phyloP scores from a whole-genome alignment of 2,113 vertebrate genomes.

The Passer montanus region DNA sequence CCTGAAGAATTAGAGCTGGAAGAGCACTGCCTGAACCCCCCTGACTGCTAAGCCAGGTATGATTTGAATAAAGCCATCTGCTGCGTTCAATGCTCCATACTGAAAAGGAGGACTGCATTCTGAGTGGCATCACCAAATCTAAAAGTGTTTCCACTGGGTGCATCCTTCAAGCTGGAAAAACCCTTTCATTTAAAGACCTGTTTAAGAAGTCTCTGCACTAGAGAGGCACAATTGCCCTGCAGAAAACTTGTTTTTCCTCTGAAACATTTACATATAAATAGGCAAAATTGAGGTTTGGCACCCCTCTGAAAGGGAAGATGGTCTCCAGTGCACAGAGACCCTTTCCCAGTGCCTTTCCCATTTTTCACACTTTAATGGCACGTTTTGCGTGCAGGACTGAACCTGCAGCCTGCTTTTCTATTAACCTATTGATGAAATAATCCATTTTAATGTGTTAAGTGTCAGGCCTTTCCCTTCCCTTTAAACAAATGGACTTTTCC shows the following conservation, averaged over 20 bases:
- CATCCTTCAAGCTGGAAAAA: neutral
- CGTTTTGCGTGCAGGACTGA: conserved; percentile 39
- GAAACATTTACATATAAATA: conserved; percentile 80
- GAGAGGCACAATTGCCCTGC: neutral
- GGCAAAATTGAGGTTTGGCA: neutral
- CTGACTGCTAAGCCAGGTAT: neutral
- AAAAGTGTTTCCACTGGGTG: neutral
- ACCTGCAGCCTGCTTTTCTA: conserved; percentile 66
- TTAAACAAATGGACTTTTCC: conserved; percentile 56
- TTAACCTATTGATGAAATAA: conserved; percentile 80
- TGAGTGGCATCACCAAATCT: neutral
- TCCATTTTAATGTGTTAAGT: conserved; percentile 62
- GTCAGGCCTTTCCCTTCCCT: conserved; percentile 49
- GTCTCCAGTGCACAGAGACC: neutral
- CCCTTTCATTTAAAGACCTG: neutral
- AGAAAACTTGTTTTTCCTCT: conserved; percentile 16
- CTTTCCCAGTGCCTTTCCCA: conserved; percentile 1
- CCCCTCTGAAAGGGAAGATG: neutral
- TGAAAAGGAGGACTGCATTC: neutral
- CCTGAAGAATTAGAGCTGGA: neutral
- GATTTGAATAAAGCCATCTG: neutral
- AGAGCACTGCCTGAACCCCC: neutral
- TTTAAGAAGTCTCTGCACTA: neutral
- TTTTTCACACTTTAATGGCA: conserved; percentile 62
- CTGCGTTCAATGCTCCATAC: neutral